Evolutionary conservation across 2,797 vertebrate genomes (phyloP).

Genomic region (Cynodonichthys magdalenae): DNA sequence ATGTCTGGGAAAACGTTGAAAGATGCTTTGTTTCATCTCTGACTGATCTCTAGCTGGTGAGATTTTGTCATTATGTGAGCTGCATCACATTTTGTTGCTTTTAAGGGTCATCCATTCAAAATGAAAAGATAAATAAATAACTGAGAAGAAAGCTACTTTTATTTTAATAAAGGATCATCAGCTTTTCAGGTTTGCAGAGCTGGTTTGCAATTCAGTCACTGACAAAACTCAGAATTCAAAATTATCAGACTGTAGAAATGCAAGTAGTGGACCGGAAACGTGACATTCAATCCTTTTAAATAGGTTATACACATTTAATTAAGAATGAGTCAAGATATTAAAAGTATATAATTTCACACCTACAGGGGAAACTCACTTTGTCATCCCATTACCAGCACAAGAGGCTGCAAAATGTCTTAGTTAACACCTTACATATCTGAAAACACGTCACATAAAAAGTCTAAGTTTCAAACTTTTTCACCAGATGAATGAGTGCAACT

Average conservation of each 20-base stretch:
- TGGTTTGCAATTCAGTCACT: neutral
- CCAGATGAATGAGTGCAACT: constrained; percentile 31
- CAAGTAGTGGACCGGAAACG: constrained; percentile 15
- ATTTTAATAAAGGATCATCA: constrained; percentile 15
- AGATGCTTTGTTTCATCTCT: constrained; percentile 24
- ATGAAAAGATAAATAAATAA: too few species aligned
- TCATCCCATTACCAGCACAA: constrained; percentile 23
- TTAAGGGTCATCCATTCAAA: constrained; percentile 4
- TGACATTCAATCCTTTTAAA: neutral
- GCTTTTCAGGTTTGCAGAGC: constrained; percentile 6
- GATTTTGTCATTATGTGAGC: constrained; percentile 8
- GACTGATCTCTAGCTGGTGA: constrained; percentile 14
- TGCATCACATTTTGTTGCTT: constrained; percentile 1
- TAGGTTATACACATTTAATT: constrained; percentile 15
- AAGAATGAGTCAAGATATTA: constrained; percentile 11
- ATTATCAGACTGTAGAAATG: constrained; percentile 5
- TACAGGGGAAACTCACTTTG: constrained; percentile 11
- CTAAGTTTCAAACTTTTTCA: constrained; percentile 44
- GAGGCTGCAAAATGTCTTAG: constrained; percentile 25
- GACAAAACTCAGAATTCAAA: constrained; percentile 18
- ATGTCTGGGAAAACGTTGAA: constrained; percentile 42
- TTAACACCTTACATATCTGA: constrained; percentile 33
- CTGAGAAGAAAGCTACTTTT: constrained; percentile 1
- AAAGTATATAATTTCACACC: constrained; percentile 37
- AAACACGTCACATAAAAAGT: constrained; percentile 40